Evolutionary conservation across 2,888 invertebrate genomes (phyloP).

Genomic region (Limnephilus marmoratus): DNA sequence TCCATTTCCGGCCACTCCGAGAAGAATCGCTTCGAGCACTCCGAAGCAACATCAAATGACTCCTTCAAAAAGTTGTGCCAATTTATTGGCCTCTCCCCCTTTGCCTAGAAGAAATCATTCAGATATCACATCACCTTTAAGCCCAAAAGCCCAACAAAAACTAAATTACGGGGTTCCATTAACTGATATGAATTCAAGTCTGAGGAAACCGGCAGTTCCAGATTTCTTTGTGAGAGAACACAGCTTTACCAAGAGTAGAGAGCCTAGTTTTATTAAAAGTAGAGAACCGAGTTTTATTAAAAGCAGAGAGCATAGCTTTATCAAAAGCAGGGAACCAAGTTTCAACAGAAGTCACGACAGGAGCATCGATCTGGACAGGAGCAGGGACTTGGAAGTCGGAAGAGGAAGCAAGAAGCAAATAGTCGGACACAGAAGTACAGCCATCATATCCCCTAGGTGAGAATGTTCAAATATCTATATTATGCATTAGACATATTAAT

Average conservation of each 20-base stretch:
- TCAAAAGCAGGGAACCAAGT: constrained; percentile 70
- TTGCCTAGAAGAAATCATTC: constrained; percentile 66
- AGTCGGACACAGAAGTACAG: constrained; percentile 73
- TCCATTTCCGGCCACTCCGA: constrained; percentile 70
- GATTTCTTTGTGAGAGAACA: constrained; percentile 75
- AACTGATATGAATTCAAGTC: constrained; percentile 23
- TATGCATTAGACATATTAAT: too few relatives aligned
- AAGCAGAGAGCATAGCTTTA: constrained; percentile 68
- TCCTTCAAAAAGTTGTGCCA: constrained; percentile 76
- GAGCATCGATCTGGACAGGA: constrained; percentile 63
- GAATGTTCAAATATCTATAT: not conserved
- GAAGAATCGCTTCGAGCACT: constrained; percentile 72
- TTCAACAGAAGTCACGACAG: constrained; percentile 68
- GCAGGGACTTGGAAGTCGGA: constrained; percentile 54
- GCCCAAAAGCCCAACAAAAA: constrained; percentile 79
- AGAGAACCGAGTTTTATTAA: constrained; percentile 68
- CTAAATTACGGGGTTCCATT: constrained; percentile 73
- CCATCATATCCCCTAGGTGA: constrained; percentile 76
- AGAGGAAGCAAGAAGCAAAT: constrained; percentile 67
- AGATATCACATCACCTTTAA: constrained; percentile 70
- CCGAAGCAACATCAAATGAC: constrained; percentile 72
- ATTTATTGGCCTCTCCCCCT: constrained; percentile 68
- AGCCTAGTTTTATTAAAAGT: constrained; percentile 68
- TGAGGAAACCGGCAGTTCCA: constrained; percentile 67
- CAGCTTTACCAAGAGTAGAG: constrained; percentile 35